Evolutionary conservation across 2,888 invertebrate species (phyloP), one percentile per base, ranked within the genome.

Genomic region (Cloeon dipterum): DNA sequence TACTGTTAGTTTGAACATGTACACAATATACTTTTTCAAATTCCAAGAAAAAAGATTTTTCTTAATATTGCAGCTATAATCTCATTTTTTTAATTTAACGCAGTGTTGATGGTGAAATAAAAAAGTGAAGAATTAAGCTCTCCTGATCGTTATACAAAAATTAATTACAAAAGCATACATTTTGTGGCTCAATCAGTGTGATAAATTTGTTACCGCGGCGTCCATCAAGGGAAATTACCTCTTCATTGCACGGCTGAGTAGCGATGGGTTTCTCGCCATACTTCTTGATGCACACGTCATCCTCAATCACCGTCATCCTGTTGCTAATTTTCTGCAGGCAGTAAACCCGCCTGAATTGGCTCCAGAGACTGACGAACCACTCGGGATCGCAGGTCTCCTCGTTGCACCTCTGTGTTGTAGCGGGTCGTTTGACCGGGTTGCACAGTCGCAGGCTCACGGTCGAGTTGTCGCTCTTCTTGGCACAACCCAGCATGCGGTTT

Each of bases 201-300:
- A 34, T 40, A 20, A 32, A 40, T 20, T 39, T 54, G 69, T 63
- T 59, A 86, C 86, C 45, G 85, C 78, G 52, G 74, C 76, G 94
- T 94, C 88, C 94, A 36, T 68, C 65, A 0, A 93, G 86, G 51
- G 91, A 91, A 19, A 70, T 66, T 20, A 71, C 64, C 40, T 75
- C 73, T 37, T 66, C 65, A 53, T 82, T 83, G 55, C 91, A 91
- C 37, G 68, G 63, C 49, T n/a, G 68, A 40, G 63, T 63, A 10
- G 66, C 62, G 4, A 65, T 60, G 0, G 82, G 85, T 49, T 76
- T 77, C 1, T 70, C 67, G 2, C 76, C 77, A 2, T 67, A 58
- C 14, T 61, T 57, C 32, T 71, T 64, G 26, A 69, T 58, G 51
- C 89, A 91, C 42, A 74, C 68, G 5, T 67, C 61, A 42, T 86